phyloP scores from a whole-genome alignment of 2,888 invertebrate species.

The Eudemis profundana region DNA sequence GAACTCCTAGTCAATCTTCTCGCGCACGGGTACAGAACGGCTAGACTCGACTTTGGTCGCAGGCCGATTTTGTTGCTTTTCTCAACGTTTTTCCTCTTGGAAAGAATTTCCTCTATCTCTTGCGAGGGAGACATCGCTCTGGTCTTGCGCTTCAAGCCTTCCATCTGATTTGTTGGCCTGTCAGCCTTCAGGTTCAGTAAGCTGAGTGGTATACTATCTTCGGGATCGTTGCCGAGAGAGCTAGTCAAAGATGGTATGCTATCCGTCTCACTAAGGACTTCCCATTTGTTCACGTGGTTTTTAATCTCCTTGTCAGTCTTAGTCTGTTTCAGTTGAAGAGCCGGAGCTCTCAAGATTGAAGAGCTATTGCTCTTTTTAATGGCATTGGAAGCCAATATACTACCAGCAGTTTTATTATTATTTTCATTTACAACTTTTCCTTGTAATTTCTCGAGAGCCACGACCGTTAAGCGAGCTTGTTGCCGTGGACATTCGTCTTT shows the following conservation, averaged over 20 bases:
- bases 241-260: constrained; percentile 83
- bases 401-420: constrained; percentile 56
- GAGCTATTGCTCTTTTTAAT: constrained; percentile 66
- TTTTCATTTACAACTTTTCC: constrained; percentile 71
- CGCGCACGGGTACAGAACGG: constrained; percentile 74
- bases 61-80: constrained; percentile 67
- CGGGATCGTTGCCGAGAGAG: constrained; percentile 82
- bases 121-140: constrained; percentile 86
- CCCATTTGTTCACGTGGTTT: constrained; percentile 83
- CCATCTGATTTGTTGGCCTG: constrained; percentile 65
- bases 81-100: constrained; percentile 74
- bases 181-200: constrained; percentile 76
- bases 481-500: constrained; percentile 81
- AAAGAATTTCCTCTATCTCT: constrained; percentile 84
- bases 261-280: constrained; percentile 86
- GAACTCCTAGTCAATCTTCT: constrained; percentile 75
- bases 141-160: constrained; percentile 82
- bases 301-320: constrained; percentile 74
- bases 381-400: constrained; percentile 51
- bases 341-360: constrained; percentile 77
- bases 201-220: constrained; percentile 85
- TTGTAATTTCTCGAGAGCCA: constrained; percentile 86
- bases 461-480: constrained; percentile 84
- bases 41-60: constrained; percentile 79
- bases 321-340: constrained; percentile 74